Evolutionary conservation across 1,140 invertebrate genomes (phyloP), one percentile per base, ranked within the genome.

Genomic region (Drosophila kurseongensis): DNA sequence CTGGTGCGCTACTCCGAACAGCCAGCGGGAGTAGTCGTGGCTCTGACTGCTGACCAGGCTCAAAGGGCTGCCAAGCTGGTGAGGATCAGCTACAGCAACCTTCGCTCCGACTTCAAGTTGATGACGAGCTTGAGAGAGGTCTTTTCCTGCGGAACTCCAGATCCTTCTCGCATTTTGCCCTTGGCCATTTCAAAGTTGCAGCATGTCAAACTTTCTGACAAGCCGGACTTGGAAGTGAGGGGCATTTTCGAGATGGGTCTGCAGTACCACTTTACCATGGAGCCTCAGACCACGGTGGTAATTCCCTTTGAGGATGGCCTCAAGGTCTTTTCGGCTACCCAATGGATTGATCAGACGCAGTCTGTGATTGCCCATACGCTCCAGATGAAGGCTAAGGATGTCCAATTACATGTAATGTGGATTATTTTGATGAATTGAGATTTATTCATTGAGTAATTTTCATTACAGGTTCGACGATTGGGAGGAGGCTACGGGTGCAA

Each of bases 401-500:
- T 96, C 5, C 94, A 95, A 38, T 80, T 96, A 3, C 92, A 93
- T 72, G 94, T 96, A 4, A 2, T 12, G 13, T 2, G 6, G 1
- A 1, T 2, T 45, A 2, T 4, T 7, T 7, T n/a, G 8, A 9
- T 40, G 4, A 23, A 13, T 18, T 23, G 0, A 0, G 0, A 29
- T 23, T 6, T 4, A 23, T 32, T 16, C 4, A 0, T 9, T 12
- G 1, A n/a, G 4, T 5, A 40, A 6, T 40, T 13, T 2, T 9
- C 12, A 2, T 40, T 38, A 0, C 29, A 69, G 67, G 67, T 71
- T 1, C 93, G 94, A 55, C 93, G 96, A 35, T 38, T 97, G 0
- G 96, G 96, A 1, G 96, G 96, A 14, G 95, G 91, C 1, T 97
- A 96, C 69, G 96, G 96, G 3, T 92, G 93, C 10, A 96, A 97